These are phyloP conservation scores for Molorchus minor DNA, from an alignment of 2,888 invertebrate species.

Conservation along the genomic window DNA sequence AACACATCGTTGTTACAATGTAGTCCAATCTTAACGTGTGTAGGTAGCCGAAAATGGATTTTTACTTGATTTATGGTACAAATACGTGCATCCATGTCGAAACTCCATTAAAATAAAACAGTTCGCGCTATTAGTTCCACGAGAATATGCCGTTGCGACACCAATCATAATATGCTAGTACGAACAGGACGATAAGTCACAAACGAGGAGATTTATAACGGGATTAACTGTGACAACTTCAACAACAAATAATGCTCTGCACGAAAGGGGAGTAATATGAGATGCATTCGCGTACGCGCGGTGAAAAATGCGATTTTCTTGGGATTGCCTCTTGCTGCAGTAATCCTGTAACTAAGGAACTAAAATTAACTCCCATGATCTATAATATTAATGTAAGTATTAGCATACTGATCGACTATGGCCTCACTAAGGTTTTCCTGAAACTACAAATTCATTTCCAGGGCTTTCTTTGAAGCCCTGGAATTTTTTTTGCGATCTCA, in stretches of 20 bases:
- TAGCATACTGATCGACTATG: too few relatives aligned
- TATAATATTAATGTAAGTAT: too few relatives aligned
- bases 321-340: too few relatives aligned
- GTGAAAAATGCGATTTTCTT: too few relatives aligned
- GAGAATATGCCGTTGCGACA: conserved; percentile 16
- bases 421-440: too few relatives aligned
- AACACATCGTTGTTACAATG: conserved; percentile 42
- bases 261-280: too few relatives aligned
- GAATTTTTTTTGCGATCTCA: too few relatives aligned
- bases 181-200: conserved; percentile 5
- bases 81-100: conserved; percentile 46
- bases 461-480: too few relatives aligned
- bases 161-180: conserved; percentile 14
- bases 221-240: conserved; percentile 14
- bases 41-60: conserved; percentile 46
- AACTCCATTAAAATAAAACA: conserved; percentile 39
- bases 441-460: too few relatives aligned
- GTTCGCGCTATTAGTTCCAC: conserved; percentile 35
- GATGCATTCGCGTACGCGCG: too few relatives aligned
- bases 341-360: too few relatives aligned
- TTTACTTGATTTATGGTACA: conserved; percentile 47
- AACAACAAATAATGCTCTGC: conserved; percentile 12
- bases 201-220: conserved; percentile 6
- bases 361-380: too few relatives aligned
- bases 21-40: conserved; percentile 42